Conservation (phyloP, 1,140 invertebrate genomes). For the Ruditapes philippinarum region DNA sequence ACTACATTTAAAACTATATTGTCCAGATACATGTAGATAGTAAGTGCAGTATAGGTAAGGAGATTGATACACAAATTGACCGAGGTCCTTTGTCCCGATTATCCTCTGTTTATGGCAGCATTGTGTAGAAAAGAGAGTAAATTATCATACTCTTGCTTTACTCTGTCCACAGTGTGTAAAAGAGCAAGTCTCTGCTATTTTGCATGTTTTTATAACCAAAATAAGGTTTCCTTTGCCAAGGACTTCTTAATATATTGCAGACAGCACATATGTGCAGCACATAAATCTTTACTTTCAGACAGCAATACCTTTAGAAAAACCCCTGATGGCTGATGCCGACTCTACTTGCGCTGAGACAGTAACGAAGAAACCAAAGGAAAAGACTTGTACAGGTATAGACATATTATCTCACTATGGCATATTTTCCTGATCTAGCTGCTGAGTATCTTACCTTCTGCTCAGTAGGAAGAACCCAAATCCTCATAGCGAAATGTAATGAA, state of each 20-base stretch:
- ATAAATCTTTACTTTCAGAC: not conserved
- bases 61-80: not conserved
- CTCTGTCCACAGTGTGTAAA: not conserved
- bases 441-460: not conserved
- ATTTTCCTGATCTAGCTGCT: not conserved
- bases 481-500: not conserved
- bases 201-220: slow-evolving; percentile 3
- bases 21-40: not conserved
- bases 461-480: slow-evolving; percentile 5
- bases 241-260: slow-evolving; percentile 1
- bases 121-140: slow-evolving; percentile 7
- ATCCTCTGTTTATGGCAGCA: not conserved
- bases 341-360: not conserved
- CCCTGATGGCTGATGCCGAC: not conserved
- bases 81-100: not conserved
- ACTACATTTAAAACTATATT: not conserved
- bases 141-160: not conserved
- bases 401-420: not conserved
- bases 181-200: not conserved
- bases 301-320: not conserved
- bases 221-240: not conserved
- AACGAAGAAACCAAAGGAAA: slow-evolving; percentile 2
- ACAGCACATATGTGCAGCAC: slow-evolving; percentile 2
- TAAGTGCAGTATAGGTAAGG: not conserved
- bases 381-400: slow-evolving; percentile 6